Conservation (phyloP, 2,888 invertebrate genomes). For the Leptothorax acervorum region DNA sequence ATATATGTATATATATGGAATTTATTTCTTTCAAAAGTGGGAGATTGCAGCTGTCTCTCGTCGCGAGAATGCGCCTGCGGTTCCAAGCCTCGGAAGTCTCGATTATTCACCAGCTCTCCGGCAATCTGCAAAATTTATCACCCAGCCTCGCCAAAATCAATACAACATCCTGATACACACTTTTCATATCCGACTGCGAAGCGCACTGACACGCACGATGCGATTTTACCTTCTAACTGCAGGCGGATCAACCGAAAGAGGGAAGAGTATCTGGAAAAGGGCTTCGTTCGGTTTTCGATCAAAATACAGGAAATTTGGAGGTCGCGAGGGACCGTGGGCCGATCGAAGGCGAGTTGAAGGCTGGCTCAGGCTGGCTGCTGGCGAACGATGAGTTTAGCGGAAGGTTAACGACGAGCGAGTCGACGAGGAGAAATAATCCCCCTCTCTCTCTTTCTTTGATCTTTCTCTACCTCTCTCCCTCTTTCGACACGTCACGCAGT, state of each 20-base stretch:
- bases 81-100: neutral
- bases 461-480: neutral
- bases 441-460: neutral
- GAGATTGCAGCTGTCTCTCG: neutral
- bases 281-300: neutral
- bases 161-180: neutral
- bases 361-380: too few relatives aligned
- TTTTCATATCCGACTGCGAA: neutral
- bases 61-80: neutral
- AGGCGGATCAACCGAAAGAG: neutral
- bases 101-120: neutral
- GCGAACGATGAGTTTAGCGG: neutral
- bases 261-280: neutral
- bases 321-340: neutral
- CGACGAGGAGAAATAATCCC: neutral
- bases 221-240: neutral
- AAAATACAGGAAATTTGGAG: neutral
- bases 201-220: neutral
- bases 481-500: neutral
- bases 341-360: too few relatives aligned
- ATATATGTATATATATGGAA: neutral
- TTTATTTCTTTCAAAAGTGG: neutral
- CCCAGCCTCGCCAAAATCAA: neutral
- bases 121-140: neutral
- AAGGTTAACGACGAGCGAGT: neutral